phyloP scores from a whole-genome alignment of 2,888 invertebrate species.

The Xestobium rufovillosum region DNA sequence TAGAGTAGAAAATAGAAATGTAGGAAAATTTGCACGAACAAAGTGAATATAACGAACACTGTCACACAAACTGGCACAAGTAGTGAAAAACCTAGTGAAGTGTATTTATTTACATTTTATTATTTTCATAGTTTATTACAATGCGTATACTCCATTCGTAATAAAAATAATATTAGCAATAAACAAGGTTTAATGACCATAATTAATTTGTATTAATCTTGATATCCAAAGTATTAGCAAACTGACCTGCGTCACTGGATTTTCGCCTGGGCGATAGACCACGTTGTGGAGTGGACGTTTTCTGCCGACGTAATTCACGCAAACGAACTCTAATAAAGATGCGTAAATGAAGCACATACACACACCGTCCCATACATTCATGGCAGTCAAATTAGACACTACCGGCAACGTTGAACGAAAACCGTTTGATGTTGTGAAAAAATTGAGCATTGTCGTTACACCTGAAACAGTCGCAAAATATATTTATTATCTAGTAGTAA shows the following conservation, averaged over 20 bases:
- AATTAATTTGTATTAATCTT: too few relatives aligned
- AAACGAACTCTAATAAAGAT: slow-evolving; percentile 86
- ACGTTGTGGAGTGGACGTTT: slow-evolving; percentile 84
- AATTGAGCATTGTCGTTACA: slow-evolving; percentile 96
- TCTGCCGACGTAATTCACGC: slow-evolving; percentile 90
- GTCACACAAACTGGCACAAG: slow-evolving; percentile 34
- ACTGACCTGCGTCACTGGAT: slow-evolving; percentile 83
- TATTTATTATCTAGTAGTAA: too few relatives aligned
- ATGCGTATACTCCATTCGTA: too few relatives aligned
- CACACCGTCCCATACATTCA: slow-evolving; percentile 96
- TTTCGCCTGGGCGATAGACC: slow-evolving; percentile 82
- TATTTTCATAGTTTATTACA: too few relatives aligned
- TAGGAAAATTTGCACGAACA: slow-evolving; percentile 34
- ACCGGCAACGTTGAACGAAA: slow-evolving; percentile 88
- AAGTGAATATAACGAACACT: slow-evolving; percentile 32
- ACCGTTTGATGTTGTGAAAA: slow-evolving; percentile 92
- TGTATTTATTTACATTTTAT: slow-evolving; percentile 6
- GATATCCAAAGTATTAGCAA: too few relatives aligned
- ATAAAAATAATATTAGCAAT: too few relatives aligned
- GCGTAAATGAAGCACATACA: slow-evolving; percentile 97
- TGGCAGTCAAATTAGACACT: slow-evolving; percentile 88
- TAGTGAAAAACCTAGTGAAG: slow-evolving; percentile 24
- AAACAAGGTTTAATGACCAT: too few relatives aligned
- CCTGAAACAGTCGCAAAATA: slow-evolving; percentile 64
- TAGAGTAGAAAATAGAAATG: slow-evolving; percentile 35